Evolutionary conservation across 2,797 vertebrate species (phyloP).

Genomic region (Sebastes steindachneri): DNA sequence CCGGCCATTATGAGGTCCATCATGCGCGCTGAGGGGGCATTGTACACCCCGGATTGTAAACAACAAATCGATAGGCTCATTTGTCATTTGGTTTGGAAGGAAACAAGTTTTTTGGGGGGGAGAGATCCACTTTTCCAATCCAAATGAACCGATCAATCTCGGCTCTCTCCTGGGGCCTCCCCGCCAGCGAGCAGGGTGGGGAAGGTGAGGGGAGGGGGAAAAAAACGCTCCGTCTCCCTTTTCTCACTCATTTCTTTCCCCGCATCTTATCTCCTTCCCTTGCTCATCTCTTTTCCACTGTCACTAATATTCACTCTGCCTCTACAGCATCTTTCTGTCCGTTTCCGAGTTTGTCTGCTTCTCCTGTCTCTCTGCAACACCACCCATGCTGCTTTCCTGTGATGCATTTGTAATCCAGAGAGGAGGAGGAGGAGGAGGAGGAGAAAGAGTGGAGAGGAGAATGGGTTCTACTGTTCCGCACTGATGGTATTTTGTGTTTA

Average conservation of each 20-base stretch:
- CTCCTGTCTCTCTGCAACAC: conserved; percentile 47
- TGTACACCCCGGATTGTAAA: conserved; percentile 73
- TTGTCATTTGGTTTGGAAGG: conserved; percentile 83
- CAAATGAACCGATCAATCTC: conserved; percentile 85
- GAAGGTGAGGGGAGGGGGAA: conserved; percentile 10
- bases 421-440: conserved; percentile 5
- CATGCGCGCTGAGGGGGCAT: conserved; percentile 66
- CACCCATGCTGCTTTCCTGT: conserved; percentile 54
- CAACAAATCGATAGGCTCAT: conserved; percentile 85
- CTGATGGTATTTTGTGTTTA: conserved; percentile 84
- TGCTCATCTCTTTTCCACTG: conserved; percentile 53
- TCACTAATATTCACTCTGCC: conserved; percentile 50
- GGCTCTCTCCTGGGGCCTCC: conserved; percentile 66
- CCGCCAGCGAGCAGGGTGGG: conserved; percentile 24
- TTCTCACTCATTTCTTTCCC: conserved; percentile 56
- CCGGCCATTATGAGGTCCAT: conserved; percentile 76
- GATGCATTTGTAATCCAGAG: conserved; percentile 71
- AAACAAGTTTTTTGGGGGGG: conserved; percentile 78
- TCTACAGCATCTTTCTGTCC: conserved; percentile 49
- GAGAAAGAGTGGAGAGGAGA: conserved; percentile 47
- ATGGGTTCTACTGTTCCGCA: conserved; percentile 77
- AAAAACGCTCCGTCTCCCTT: conserved; percentile 35
- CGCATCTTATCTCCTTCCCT: conserved; percentile 47
- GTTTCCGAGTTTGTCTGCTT: conserved; percentile 35
- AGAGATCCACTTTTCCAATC: conserved; percentile 83